Conservation (phyloP, 30 jellyfish, hydroid and myxozoan genomes). For the Haliclystus octoradiatus region DNA sequence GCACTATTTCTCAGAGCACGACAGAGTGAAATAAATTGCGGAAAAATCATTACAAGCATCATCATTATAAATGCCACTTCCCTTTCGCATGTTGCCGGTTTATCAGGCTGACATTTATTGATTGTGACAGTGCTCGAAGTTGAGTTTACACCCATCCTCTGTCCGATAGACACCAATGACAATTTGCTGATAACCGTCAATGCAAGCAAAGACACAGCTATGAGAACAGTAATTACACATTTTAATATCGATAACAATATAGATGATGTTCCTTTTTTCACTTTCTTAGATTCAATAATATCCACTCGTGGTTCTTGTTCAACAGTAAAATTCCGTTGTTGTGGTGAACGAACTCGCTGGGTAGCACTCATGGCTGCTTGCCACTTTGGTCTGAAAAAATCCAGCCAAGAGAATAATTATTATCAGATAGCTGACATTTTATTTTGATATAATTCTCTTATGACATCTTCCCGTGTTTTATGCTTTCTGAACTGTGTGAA, state of each 20-base stretch:
- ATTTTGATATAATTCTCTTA: too few relatives aligned
- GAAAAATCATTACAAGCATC: conserved; percentile 46
- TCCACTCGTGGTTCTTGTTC: conserved; percentile 29
- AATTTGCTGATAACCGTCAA: conserved; percentile 44
- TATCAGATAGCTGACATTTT: too few relatives aligned
- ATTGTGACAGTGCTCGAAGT: neutral
- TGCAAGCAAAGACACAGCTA: conserved; percentile 17
- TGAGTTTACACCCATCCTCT: conserved; percentile 4
- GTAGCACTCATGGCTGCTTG: too few relatives aligned
- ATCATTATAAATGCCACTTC: conserved; percentile 46
- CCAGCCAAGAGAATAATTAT: too few relatives aligned
- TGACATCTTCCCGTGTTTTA: too few relatives aligned
- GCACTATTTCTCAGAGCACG: conserved; percentile 37
- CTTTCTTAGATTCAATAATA: conserved; percentile 21
- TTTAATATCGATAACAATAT: conserved; percentile 19
- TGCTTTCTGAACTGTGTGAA: too few relatives aligned
- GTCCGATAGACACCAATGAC: conserved; percentile 42
- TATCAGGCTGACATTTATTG: neutral
- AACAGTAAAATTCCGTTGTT: conserved; percentile 24
- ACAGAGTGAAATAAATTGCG: conserved; percentile 36
- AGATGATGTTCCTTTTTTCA: conserved; percentile 18
- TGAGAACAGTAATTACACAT: conserved; percentile 25
- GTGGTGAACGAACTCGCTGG: too few relatives aligned
- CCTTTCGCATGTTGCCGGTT: neutral
- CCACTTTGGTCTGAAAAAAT: too few relatives aligned